A percentile compares a stretch with the other conserved stretches of the same genome.
Evolutionary conservation across 1,140 invertebrate genomes (phyloP).

Genomic region (Oreohelix idahoensis): DNA sequence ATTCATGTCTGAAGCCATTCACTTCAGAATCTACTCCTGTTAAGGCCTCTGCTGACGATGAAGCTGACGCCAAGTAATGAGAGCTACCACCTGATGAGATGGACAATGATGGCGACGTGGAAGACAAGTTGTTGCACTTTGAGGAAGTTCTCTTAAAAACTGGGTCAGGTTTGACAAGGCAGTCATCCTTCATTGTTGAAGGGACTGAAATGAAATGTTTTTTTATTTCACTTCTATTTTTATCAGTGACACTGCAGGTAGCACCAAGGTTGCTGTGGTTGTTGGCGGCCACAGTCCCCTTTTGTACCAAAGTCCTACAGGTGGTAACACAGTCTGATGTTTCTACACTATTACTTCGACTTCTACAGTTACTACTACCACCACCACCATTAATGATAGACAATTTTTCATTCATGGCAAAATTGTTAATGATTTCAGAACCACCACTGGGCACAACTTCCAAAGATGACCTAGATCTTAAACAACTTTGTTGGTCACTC

Average conservation of each 20-base stretch:
- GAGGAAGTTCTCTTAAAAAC: neutral
- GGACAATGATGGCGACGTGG: neutral
- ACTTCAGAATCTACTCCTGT: neutral
- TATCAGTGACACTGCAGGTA: too few species aligned
- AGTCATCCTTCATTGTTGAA: neutral
- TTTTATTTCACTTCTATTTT: neutral
- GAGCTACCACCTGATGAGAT: neutral
- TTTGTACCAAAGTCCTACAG: too few species aligned
- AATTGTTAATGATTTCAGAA: too few species aligned
- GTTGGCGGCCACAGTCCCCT: neutral
- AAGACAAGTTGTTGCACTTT: neutral
- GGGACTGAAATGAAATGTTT: neutral
- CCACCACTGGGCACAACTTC: too few species aligned
- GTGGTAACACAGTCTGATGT: too few species aligned
- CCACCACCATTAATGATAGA: too few species aligned
- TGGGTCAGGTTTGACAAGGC: neutral
- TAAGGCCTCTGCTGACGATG: neutral
- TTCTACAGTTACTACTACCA: too few species aligned
- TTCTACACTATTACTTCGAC: too few species aligned
- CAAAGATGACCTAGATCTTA: too few species aligned
- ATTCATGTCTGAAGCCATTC: neutral
- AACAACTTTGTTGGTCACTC: too few species aligned
- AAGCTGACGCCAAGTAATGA: neutral
- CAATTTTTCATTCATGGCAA: too few species aligned
- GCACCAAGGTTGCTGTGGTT: neutral